A percentile compares a stretch with the other conserved stretches of the same genome.
phyloP scores from a whole-genome alignment of 2,113 vertebrate genomes.

The Machaerirhynchus nigripectus region DNA sequence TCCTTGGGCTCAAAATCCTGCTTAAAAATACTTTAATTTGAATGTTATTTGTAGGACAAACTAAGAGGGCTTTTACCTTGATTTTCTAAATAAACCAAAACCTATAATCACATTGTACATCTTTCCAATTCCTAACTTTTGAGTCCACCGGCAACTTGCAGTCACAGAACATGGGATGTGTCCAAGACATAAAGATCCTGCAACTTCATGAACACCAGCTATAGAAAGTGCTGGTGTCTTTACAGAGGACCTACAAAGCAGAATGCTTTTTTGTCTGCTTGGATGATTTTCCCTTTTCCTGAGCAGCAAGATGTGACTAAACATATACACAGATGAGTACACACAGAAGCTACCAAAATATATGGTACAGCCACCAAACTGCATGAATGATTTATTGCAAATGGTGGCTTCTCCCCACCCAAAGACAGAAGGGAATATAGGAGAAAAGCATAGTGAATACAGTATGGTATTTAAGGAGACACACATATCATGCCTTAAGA shows the following conservation, averaged over 20 bases:
- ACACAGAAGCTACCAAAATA: neutral
- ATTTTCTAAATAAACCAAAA: neutral
- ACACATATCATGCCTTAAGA: neutral
- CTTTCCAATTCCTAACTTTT: neutral
- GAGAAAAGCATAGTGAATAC: neutral
- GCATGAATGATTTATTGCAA: neutral
- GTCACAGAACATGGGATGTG: neutral
- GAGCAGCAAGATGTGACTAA: neutral
- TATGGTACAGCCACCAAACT: neutral
- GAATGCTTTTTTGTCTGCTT: neutral
- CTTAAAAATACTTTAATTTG: neutral
- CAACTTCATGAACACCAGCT: neutral
- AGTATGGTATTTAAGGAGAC: neutral
- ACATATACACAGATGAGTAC: neutral
- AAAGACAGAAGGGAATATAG: neutral
- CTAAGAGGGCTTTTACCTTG: neutral
- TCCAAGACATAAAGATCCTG: neutral
- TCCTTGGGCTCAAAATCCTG: neutral
- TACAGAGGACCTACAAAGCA: neutral
- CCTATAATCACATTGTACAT: neutral
- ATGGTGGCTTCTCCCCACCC: neutral
- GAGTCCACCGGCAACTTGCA: neutral
- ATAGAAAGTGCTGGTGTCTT: neutral
- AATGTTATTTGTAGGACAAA: neutral
- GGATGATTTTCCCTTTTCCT: neutral